Conservation (phyloP, 2,113 vertebrate genomes). For the Pholis gunnellus region DNA sequence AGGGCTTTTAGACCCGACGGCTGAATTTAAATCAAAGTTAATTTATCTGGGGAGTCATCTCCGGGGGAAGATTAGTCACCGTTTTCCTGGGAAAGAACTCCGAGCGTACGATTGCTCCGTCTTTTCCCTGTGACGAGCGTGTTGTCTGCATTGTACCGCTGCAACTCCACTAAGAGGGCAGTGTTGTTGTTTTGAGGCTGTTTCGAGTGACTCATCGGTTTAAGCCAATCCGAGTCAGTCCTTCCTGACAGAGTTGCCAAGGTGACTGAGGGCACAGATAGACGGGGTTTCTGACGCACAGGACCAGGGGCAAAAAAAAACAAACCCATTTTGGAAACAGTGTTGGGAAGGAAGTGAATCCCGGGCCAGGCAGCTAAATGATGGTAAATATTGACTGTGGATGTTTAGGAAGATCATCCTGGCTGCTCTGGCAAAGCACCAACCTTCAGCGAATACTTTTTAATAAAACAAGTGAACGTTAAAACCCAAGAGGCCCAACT, state of each 20-base stretch:
- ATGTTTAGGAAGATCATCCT: neutral
- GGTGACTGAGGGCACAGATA: constrained; percentile 40
- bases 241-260: constrained; percentile 45
- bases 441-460: constrained; percentile 3
- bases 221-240: constrained; percentile 24
- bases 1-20: neutral
- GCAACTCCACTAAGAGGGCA: constrained; percentile 31
- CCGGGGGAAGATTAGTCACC: constrained; percentile 29
- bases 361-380: neutral
- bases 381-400: constrained; percentile 31
- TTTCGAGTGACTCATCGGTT: constrained; percentile 52
- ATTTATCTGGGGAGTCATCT: constrained; percentile 22
- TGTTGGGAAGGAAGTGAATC: constrained; percentile 11
- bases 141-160: constrained; percentile 4
- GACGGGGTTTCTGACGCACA: constrained; percentile 44
- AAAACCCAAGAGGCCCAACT: neutral
- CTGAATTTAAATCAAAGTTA: constrained; percentile 33
- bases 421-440: constrained; percentile 17
- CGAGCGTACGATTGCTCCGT: neutral
- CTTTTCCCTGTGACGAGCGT: neutral
- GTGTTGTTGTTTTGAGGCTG: constrained; percentile 52
- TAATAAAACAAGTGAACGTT: neutral
- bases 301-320: neutral
- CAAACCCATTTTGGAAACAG: constrained; percentile 3
- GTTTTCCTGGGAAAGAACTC: constrained; percentile 37